phyloP scores from a whole-genome alignment of 2,113 vertebrate species.

The Poecilia latipinna region DNA sequence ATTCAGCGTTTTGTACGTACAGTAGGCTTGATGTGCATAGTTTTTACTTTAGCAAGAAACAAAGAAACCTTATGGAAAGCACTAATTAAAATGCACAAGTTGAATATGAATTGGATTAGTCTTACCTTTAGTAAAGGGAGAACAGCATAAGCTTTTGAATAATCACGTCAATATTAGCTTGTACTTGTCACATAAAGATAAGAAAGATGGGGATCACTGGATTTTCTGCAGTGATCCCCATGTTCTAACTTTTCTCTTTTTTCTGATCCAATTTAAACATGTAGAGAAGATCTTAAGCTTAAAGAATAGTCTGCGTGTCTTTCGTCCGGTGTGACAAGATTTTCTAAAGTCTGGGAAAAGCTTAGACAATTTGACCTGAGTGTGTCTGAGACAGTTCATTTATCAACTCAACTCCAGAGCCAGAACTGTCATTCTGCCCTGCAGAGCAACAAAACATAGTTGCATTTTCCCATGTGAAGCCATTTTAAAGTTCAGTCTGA shows the following conservation, averaged over 20 bases:
- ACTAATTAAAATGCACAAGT: too few relatives aligned
- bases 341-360: slow-evolving; percentile 70
- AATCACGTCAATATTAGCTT: too few relatives aligned
- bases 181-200: too few relatives aligned
- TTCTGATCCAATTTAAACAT: slow-evolving; percentile 44
- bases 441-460: slow-evolving; percentile 6
- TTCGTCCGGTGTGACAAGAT: slow-evolving; percentile 46
- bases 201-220: too few relatives aligned
- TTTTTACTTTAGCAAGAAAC: too few relatives aligned
- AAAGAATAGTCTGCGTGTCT: slow-evolving; percentile 65
- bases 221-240: not conserved
- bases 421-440: not conserved
- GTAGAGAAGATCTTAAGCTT: slow-evolving; percentile 75
- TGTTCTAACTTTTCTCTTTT: slow-evolving; percentile 7
- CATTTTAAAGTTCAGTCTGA: not conserved
- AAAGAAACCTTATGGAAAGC: too few relatives aligned
- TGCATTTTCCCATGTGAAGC: not conserved
- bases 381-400: slow-evolving; percentile 2
- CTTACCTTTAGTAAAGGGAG: too few relatives aligned
- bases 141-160: too few relatives aligned
- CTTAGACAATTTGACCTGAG: slow-evolving; percentile 74
- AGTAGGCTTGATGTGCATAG: too few relatives aligned
- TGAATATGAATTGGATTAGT: too few relatives aligned
- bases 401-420: slow-evolving; percentile 4
- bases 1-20: too few relatives aligned